Evolutionary conservation across 2,888 invertebrate genomes (phyloP), one percentile per base, ranked within the genome.

Genomic region (Drosophila trichaetosa): DNA sequence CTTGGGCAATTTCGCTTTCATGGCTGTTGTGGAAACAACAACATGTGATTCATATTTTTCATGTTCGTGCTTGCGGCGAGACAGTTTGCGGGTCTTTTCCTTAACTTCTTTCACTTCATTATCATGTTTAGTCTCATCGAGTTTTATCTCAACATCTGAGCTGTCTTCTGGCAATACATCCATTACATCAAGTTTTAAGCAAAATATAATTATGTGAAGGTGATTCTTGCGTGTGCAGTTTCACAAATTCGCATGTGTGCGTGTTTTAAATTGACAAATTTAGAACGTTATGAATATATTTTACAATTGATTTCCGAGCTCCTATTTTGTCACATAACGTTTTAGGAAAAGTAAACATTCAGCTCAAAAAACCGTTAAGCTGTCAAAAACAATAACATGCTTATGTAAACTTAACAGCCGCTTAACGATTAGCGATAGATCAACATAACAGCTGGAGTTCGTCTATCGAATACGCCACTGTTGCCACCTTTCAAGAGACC

Each of bases 101-200:
- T 60, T 57, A 1, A 40, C 21, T 8, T 52, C 54, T n/a, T 69
- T 67, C 21, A 11, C 11, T 6, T 38, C 57, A 16, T 61, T 76
- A 10, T 46, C 46, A 4, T 60, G 27, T 21, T 49, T 54, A 7
- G 29, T 4, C 1, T 59, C 72, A 49, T 57, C 49, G 1, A 52
- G 7, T 27, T 7, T 8, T 7, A 27, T 27, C 3, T 54, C 36
- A 34, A 67, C 75, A 36, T 66, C 46, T 2, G 51, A 69, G 21
- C 21, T 42, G 48, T 74, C 82, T 36, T 86, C 80, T 29, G 79
- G 75, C 36, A 83, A 54, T n/a, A 69, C 52, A 48, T 91, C 91
- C 92, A 91, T 91, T 36, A 46, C 59, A 65, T 62, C 21, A 34
- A 64, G 34, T 38, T 72, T 27, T 33, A 33, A 42, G 48, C 21